phyloP scores from a whole-genome alignment of 2,888 invertebrate genomes.

The Cosmia trapezina region DNA sequence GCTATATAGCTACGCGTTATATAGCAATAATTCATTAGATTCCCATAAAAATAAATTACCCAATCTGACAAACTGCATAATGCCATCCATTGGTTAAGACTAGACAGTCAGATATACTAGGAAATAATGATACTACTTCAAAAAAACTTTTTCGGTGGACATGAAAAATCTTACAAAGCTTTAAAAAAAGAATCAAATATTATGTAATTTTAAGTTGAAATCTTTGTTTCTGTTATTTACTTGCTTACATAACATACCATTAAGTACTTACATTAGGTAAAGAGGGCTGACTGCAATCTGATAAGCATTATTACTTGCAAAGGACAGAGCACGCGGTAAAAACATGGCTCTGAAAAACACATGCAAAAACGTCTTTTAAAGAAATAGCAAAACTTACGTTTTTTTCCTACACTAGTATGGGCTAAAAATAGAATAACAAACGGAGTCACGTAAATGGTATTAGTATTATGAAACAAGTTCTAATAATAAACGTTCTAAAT shows the following conservation, averaged over 20 bases:
- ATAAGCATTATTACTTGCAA: constrained; percentile 7
- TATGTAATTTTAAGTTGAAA: background rate
- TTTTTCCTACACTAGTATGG: background rate
- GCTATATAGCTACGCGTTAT: too few species aligned
- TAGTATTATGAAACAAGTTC: constrained; percentile 35
- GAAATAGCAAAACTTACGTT: background rate
- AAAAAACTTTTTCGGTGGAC: too few species aligned
- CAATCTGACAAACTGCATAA: background rate
- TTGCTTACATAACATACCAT: background rate
- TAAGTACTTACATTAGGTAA: background rate
- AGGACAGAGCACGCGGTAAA: background rate
- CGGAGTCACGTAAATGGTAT: constrained; percentile 10
- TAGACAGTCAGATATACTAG: too few species aligned
- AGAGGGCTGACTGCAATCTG: background rate
- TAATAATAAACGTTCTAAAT: constrained; percentile 53
- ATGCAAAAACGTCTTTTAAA: constrained; percentile 1
- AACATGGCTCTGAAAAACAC: background rate
- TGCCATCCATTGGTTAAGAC: background rate
- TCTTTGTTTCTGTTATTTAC: background rate
- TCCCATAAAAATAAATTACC: background rate
- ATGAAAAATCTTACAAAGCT: background rate
- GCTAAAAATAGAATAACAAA: constrained; percentile 44
- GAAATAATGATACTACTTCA: too few species aligned
- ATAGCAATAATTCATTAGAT: background rate
- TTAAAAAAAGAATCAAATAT: background rate